These are phyloP conservation scores for Nezara viridula DNA, from an alignment of 2,888 invertebrate genomes.

Conservation along the genomic window DNA sequence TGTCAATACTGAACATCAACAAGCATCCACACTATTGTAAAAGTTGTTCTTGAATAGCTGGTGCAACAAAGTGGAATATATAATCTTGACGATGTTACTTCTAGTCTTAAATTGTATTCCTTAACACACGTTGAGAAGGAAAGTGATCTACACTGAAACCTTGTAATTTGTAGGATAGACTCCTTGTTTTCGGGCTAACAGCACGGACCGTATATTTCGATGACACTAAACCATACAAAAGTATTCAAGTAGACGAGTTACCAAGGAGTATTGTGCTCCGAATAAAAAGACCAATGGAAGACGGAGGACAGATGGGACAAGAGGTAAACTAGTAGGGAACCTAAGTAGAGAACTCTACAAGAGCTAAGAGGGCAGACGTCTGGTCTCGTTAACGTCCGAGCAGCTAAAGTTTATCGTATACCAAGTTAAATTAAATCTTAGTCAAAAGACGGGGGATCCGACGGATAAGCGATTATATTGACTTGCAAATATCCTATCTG, in stretches of 20 bases:
- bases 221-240: background rate
- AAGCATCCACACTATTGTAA: no score
- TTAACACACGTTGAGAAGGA: no score
- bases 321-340: slow-evolving; percentile 41
- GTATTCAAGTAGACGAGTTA: background rate
- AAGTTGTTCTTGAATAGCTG: no score
- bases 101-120: no score
- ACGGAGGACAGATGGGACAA: background rate
- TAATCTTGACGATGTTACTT: no score
- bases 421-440: slow-evolving; percentile 46
- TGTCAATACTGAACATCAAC: no score
- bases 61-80: no score
- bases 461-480: slow-evolving; percentile 48
- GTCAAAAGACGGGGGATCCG: slow-evolving; percentile 48
- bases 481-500: slow-evolving; percentile 42
- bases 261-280: no score
- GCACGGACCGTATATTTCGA: no score
- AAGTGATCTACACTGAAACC: no score
- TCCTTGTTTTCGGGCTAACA: no score
- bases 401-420: slow-evolving; percentile 38
- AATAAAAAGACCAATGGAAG: background rate
- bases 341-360: background rate
- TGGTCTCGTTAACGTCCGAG: slow-evolving; percentile 45
- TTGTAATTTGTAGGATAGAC: no score
- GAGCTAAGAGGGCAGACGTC: slow-evolving; percentile 33